Evolutionary conservation across 2,888 invertebrate genomes (phyloP).

Genomic region (Ennomos quercinarius): DNA sequence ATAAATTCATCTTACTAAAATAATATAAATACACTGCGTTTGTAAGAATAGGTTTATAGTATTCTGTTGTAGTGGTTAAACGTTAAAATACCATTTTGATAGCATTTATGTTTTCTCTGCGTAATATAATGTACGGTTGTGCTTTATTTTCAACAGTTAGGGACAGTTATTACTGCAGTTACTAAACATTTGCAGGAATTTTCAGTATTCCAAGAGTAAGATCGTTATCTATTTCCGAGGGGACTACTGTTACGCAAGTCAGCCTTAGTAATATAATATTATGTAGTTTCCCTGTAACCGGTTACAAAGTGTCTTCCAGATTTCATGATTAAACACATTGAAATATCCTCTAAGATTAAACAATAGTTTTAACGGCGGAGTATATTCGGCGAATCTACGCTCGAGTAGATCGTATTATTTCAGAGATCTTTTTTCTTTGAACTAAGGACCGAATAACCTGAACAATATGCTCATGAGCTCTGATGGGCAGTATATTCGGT

Average conservation of each 20-base stretch:
- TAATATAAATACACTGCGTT: no score
- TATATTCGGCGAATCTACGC: constrained; percentile 47
- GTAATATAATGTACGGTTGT: no score
- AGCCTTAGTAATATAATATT: background rate
- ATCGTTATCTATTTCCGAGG: constrained; percentile 10
- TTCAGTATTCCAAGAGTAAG: constrained; percentile 7
- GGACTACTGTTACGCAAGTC: constrained; percentile 20
- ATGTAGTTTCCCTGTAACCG: constrained; percentile 14
- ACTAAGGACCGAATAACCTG: constrained; percentile 4
- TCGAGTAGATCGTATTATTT: constrained; percentile 31
- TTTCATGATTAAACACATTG: constrained; percentile 32
- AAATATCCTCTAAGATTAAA: no score
- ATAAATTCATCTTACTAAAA: no score
- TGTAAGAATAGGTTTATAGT: no score
- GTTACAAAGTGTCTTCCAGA: constrained; percentile 16
- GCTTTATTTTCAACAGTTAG: no score
- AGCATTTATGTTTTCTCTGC: no score
- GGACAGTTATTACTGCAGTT: no score
- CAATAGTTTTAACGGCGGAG: constrained; percentile 33
- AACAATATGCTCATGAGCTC: background rate
- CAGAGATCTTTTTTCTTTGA: constrained; percentile 48
- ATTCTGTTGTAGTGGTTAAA: no score
- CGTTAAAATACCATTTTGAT: no score
- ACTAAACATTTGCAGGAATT: background rate
- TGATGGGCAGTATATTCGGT: constrained; percentile 2